These are phyloP conservation scores for Crotalus helleri DNA, from an alignment of 2,113 vertebrate genomes.

Conservation along the genomic window DNA sequence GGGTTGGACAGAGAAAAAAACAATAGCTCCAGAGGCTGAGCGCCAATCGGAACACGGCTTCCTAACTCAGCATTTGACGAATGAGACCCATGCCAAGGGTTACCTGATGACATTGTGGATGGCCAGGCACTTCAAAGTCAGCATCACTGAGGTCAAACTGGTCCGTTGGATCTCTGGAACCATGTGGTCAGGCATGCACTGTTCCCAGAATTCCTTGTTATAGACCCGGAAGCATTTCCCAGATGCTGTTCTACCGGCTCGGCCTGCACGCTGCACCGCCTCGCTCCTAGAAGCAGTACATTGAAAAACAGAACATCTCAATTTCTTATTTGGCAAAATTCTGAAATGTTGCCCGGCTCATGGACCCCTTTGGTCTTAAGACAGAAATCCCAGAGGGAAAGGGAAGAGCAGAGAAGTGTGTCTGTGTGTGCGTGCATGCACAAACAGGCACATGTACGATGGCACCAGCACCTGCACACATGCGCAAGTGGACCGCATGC, in stretches of 20 bases:
- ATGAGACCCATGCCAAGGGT: background rate
- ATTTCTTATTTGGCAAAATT: background rate
- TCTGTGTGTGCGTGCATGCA: too few species aligned
- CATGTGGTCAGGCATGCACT: conserved; percentile 91
- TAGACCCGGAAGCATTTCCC: conserved; percentile 91
- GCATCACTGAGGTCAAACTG: conserved; percentile 88
- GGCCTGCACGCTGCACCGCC: conserved; percentile 86
- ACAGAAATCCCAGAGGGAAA: too few species aligned
- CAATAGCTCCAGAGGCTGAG: background rate
- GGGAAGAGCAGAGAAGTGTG: too few species aligned
- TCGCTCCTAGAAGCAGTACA: conserved; percentile 76
- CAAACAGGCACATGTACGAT: too few species aligned
- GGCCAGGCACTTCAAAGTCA: conserved; percentile 92
- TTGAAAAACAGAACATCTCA: background rate
- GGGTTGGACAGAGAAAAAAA: background rate
- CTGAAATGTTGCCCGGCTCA: background rate
- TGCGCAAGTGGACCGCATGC: too few species aligned
- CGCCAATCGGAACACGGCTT: background rate
- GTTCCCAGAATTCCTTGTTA: conserved; percentile 89
- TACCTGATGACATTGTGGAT: conserved; percentile 97
- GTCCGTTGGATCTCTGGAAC: conserved; percentile 92
- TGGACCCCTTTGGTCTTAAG: background rate
- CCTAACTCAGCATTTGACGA: background rate
- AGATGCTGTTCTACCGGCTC: conserved; percentile 86
- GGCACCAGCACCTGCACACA: too few species aligned